Percentiles rank a stretch among this genome's conserved stretches.
These are phyloP conservation scores for Phylloscopus whistleri DNA, from an alignment of 2,113 vertebrate genomes.

Conservation along the genomic window DNA sequence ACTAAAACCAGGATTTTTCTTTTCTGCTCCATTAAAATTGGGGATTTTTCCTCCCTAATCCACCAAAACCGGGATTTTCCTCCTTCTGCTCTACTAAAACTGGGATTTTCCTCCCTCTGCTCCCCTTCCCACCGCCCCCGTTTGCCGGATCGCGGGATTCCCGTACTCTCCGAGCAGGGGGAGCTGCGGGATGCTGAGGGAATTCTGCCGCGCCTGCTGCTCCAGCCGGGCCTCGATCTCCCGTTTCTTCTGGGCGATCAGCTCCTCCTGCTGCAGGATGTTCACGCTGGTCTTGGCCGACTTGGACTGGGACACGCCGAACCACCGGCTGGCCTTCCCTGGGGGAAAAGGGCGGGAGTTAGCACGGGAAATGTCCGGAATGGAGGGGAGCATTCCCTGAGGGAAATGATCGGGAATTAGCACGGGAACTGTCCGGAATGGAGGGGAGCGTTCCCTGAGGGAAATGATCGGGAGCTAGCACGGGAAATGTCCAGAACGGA, in stretches of 20 bases:
- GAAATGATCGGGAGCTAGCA: background rate
- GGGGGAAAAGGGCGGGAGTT: fast-evolving
- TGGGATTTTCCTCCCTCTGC: background rate
- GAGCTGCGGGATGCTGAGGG: slow-evolving; percentile 67
- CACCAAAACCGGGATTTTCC: background rate
- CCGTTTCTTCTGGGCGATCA: slow-evolving; percentile 94
- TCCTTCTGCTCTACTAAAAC: fast-evolving
- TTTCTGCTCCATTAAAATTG: fast-evolving
- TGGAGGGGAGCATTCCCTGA: no score
- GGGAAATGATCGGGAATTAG: background rate
- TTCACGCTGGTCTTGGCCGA: slow-evolving; percentile 86
- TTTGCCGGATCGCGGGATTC: fast-evolving
- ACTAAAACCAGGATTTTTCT: fast-evolving
- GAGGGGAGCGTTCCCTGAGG: no score
- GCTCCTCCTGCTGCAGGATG: slow-evolving; percentile 90
- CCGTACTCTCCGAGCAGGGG: slow-evolving; percentile 63
- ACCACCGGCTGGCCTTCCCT: slow-evolving; percentile 86
- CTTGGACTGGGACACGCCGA: slow-evolving; percentile 77
- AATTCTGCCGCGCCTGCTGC: slow-evolving; percentile 79
- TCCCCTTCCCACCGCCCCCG: background rate
- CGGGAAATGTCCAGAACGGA: fast-evolving
- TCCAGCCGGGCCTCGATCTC: slow-evolving; percentile 93
- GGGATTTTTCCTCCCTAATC: background rate
- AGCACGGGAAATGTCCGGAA: fast-evolving
- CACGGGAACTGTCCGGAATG: fast-evolving